phyloP scores from a whole-genome alignment of 2,797 vertebrate species.

The Prionace glauca region DNA sequence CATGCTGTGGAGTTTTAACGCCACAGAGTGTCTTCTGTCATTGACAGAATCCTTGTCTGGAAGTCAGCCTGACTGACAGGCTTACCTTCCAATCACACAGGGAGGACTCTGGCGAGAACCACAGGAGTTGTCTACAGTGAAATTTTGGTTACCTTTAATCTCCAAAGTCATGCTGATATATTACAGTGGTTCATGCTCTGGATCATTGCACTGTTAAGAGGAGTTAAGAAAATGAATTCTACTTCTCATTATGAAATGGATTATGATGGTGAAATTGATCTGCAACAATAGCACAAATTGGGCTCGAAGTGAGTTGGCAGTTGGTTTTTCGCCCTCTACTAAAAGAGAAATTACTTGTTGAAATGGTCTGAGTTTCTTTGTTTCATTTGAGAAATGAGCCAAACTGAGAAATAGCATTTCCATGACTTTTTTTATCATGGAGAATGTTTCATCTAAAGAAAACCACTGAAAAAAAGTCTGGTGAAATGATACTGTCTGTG shows the following conservation, averaged over 20 bases:
- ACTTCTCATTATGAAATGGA: background rate
- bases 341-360: background rate
- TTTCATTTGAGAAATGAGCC: background rate
- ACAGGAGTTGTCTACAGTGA: background rate
- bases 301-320: background rate
- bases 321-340: background rate
- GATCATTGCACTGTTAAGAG: background rate
- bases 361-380: background rate
- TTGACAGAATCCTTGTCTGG: background rate
- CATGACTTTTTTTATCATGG: background rate
- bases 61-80: background rate
- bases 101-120: background rate
- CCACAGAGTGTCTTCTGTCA: background rate
- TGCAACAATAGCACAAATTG: background rate
- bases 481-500: background rate
- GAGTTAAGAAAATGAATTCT: background rate
- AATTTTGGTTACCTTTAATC: background rate
- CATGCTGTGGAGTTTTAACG: background rate
- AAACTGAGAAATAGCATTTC: constrained; percentile 7
- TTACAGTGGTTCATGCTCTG: background rate
- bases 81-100: background rate
- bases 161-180: background rate
- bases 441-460: background rate
- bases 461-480: background rate
- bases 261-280: background rate